Evolutionary conservation across 1,140 invertebrate genomes (phyloP).

Genomic region (Papilio polyxenes): DNA sequence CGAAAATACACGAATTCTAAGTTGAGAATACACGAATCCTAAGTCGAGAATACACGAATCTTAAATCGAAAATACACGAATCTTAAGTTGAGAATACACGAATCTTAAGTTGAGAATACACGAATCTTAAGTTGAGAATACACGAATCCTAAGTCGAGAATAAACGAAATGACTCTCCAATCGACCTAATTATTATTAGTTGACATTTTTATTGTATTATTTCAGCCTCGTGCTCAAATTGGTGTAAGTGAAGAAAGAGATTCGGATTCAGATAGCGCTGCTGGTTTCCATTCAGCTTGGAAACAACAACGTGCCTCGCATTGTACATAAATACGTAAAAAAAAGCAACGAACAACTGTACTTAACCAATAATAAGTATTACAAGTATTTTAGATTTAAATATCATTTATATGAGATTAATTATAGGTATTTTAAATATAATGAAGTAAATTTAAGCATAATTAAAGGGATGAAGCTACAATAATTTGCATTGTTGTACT

Average conservation of each 20-base stretch:
- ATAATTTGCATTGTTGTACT: too few relatives aligned
- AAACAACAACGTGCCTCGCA: slow-evolving; percentile 62
- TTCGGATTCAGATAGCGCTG: slow-evolving; percentile 70
- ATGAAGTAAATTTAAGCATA: too few relatives aligned
- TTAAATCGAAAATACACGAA: too few relatives aligned
- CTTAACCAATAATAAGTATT: slow-evolving; percentile 39
- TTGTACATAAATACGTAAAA: slow-evolving; percentile 30
- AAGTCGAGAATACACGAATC: too few relatives aligned
- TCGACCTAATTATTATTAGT: not conserved
- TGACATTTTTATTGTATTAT: slow-evolving; percentile 29
- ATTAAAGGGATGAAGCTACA: too few relatives aligned
- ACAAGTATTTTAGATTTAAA: slow-evolving; percentile 22
- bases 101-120: too few relatives aligned
- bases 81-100: too few relatives aligned
- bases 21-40: too few relatives aligned
- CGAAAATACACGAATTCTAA: too few relatives aligned
- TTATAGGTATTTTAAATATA: not conserved
- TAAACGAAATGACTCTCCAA: too few relatives aligned
- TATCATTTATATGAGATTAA: not conserved
- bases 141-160: too few relatives aligned
- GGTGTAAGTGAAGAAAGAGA: slow-evolving; percentile 62
- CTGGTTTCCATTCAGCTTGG: slow-evolving; percentile 72
- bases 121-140: too few relatives aligned
- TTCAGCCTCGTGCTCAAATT: slow-evolving; percentile 68
- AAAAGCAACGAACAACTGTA: slow-evolving; percentile 2